A percentile compares a stretch with the other conserved stretches of the same genome.
These are phyloP conservation scores for Morone chrysops DNA, from an alignment of 2,113 vertebrate genomes.

Conservation along the genomic window DNA sequence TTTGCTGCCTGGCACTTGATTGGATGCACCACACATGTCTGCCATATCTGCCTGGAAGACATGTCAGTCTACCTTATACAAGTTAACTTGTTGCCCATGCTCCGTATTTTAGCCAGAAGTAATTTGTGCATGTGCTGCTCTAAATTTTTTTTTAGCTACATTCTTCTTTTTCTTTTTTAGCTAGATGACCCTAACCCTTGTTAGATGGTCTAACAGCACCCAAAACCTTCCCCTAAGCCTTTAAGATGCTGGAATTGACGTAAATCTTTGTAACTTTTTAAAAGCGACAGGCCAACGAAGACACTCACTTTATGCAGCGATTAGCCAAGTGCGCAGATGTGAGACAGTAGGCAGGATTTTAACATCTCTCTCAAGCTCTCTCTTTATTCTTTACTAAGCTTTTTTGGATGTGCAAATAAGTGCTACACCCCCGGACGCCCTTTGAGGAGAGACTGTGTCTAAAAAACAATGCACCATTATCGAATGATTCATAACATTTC, in stretches of 20 bases:
- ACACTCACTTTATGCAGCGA: neutral
- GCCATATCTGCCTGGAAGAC: constrained; percentile 47
- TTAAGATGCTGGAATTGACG: neutral
- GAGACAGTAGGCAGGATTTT: neutral
- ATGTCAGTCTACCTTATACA: constrained; percentile 25
- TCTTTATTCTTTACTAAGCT: neutral
- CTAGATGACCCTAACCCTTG: neutral
- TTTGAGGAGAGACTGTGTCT: neutral
- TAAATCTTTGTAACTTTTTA: neutral
- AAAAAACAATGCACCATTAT: neutral
- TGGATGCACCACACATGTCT: constrained; percentile 25
- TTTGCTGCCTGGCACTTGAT: constrained; percentile 43
- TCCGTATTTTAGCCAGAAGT: constrained; percentile 24
- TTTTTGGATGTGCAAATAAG: constrained; percentile 4
- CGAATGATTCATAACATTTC: neutral
- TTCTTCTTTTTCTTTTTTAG: neutral
- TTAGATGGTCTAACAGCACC: neutral
- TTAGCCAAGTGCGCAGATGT: neutral
- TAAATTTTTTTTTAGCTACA: neutral
- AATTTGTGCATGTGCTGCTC: neutral
- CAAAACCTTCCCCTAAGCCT: constrained; percentile 2
- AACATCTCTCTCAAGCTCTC: neutral
- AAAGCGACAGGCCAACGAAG: no score
- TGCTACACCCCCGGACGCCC: neutral
- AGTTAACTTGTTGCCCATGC: constrained; percentile 41